phyloP scores from a whole-genome alignment of 2,797 vertebrate species.

The Chromobotia macracanthus region DNA sequence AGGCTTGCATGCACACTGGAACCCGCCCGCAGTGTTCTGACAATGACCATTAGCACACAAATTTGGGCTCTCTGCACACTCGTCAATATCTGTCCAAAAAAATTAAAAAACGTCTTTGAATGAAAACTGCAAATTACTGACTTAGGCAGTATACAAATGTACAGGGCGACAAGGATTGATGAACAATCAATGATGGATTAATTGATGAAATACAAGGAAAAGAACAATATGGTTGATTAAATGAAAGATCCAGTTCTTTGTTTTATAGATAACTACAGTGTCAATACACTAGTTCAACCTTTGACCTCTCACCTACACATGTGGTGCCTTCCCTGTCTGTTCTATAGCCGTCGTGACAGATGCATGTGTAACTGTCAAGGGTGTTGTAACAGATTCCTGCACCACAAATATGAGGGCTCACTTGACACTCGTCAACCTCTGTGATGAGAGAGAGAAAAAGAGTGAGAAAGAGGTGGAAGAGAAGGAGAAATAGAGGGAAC shows the following conservation, averaged over 20 bases:
- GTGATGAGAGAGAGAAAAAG: slow-evolving; percentile 57
- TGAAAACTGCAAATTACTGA: not conserved
- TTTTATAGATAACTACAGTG: not conserved
- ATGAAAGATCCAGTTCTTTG: not conserved
- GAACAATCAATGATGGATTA: not conserved
- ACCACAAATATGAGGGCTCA: slow-evolving; percentile 91
- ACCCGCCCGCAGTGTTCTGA: slow-evolving; percentile 87
- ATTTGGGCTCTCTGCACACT: slow-evolving; percentile 78
- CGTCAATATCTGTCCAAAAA: slow-evolving; percentile 82
- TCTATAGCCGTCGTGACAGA: slow-evolving; percentile 85
- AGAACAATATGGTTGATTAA: not conserved
- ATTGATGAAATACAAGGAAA: not conserved
- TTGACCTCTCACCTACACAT: slow-evolving; percentile 84
- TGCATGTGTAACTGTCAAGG: slow-evolving; percentile 87
- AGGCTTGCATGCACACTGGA: slow-evolving; percentile 83
- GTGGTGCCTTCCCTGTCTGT: slow-evolving; percentile 80
- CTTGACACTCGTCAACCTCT: slow-evolving; percentile 94
- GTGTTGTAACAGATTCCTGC: slow-evolving; percentile 91
- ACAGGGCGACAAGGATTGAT: not conserved
- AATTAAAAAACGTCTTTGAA: slow-evolving; percentile 10
- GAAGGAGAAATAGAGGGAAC: slow-evolving; percentile 35
- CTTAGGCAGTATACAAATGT: not conserved
- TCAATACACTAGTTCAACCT: not conserved
- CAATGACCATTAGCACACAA: slow-evolving; percentile 85
- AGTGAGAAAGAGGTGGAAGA: slow-evolving; percentile 7